These are phyloP conservation scores for Epinotia brunnichana DNA, from an alignment of 2,888 invertebrate genomes.

Conservation along the genomic window DNA sequence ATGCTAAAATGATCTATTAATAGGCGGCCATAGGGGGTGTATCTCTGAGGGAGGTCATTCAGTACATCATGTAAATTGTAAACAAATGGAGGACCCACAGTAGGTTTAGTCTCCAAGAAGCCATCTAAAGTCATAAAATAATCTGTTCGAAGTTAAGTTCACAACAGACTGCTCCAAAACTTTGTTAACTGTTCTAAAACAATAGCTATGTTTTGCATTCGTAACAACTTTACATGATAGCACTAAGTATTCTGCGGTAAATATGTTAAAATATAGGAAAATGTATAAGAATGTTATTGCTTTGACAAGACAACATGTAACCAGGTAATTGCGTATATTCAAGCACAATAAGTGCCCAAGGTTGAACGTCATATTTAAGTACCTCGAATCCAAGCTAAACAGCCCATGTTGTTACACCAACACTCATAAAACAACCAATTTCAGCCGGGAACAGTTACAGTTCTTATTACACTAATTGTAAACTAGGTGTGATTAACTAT, in stretches of 20 bases:
- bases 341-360: slow-evolving; percentile 49
- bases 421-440: slow-evolving; percentile 30
- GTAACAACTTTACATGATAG: neutral
- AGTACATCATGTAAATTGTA: slow-evolving; percentile 3
- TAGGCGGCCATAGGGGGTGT: slow-evolving; percentile 39
- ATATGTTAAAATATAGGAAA: neutral
- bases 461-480: slow-evolving; percentile 14
- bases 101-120: slow-evolving; percentile 5
- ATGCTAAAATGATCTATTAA: slow-evolving; percentile 18
- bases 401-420: slow-evolving; percentile 68
- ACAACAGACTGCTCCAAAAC: neutral
- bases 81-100: neutral
- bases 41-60: slow-evolving; percentile 36
- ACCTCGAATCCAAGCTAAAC: slow-evolving; percentile 78
- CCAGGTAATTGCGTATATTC: slow-evolving; percentile 41
- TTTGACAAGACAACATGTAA: slow-evolving; percentile 9
- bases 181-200: neutral
- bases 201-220: slow-evolving; percentile 1
- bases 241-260: neutral
- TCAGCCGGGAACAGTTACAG: neutral
- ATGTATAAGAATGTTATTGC: slow-evolving; percentile 3
- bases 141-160: neutral
- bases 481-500: slow-evolving; percentile 37
- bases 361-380: slow-evolving; percentile 61
- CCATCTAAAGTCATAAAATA: slow-evolving; percentile 9